Percentiles rank a stretch among this genome's conserved stretches.
Conservation (phyloP, 2,113 vertebrate genomes). For the Piprites chloris region DNA sequence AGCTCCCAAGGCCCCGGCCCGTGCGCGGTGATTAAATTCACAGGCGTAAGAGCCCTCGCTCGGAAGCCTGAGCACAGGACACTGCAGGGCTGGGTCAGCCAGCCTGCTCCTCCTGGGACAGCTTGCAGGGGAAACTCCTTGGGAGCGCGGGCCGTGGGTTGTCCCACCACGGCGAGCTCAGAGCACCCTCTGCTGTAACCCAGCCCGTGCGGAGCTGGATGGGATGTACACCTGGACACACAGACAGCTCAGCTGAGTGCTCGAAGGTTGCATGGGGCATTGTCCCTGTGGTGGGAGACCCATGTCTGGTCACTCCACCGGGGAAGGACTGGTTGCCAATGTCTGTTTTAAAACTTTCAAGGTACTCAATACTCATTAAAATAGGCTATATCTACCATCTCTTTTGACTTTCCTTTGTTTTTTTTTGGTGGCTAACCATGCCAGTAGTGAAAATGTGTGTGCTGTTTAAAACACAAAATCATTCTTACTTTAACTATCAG, state of each 20-base stretch:
- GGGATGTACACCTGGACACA: background rate
- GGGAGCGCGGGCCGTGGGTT: background rate
- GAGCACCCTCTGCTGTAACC: slow-evolving; percentile 38
- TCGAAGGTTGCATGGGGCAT: accelerated
- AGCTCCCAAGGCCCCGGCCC: background rate
- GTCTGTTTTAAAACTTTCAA: background rate
- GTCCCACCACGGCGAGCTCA: background rate
- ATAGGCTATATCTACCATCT: background rate
- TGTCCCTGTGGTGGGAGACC: accelerated
- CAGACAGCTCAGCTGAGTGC: accelerated
- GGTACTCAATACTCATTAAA: background rate
- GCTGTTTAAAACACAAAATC: background rate
- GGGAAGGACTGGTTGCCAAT: background rate
- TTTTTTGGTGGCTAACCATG: background rate
- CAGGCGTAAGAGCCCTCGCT: background rate
- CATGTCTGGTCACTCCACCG: accelerated
- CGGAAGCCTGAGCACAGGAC: background rate
- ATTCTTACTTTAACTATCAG: background rate
- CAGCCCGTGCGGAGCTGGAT: accelerated
- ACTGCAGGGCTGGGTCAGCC: background rate
- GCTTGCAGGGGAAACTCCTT: background rate
- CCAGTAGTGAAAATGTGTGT: background rate
- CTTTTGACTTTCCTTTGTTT: background rate
- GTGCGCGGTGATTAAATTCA: accelerated
- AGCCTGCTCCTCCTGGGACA: background rate